Evolutionary conservation across 2,888 invertebrate species (phyloP), one percentile per base, ranked within the genome.

Genomic region (Calameuta filiformis): DNA sequence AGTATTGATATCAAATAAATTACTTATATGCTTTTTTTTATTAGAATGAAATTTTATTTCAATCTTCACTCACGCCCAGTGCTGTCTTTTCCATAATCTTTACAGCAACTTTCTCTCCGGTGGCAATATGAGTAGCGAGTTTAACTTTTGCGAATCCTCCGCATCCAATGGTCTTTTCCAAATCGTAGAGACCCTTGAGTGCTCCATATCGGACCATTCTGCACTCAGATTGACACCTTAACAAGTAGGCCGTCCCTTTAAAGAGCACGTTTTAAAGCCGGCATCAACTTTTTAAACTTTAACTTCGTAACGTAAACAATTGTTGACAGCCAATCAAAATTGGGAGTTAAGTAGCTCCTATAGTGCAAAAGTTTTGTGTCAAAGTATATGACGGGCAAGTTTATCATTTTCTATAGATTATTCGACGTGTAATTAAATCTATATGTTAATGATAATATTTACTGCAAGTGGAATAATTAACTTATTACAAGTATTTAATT

Each of bases 91-190:
- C 95, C 94, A 97, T 96, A 76, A 96, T 96, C 92, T 97, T 97
- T 80, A 97, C 94, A 73, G 97, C 97, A 76, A 96, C 96, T 91
- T 95, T 95, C 89, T 96, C 96, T 68, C 95, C 96, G 75, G 96
- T 96, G n/a, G 95, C 93, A 76, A 94, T 87, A 91, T 97, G 97
- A 15, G 95, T 96, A 12, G 95, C 96, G 76, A 96, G 92, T 89
- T 96, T 96, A 12, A 97, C 96, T 93, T 96, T 96, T 9, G 96
- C 96, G 91, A 97, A 96, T 75, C 96, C 96, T 80, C 96, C 96
- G 91, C 93, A 93, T 35, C 95, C 96, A 86, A 96, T 95, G 1
- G 95, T 96, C 89, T 94, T 95, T 82, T 95, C 94, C 68, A 95
- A 88, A 82, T 94, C 94, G 85, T 95, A 96, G 68, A 94, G 92